Evolutionary conservation across 2,113 vertebrate species (phyloP).

Genomic region (Tor tambroides): DNA sequence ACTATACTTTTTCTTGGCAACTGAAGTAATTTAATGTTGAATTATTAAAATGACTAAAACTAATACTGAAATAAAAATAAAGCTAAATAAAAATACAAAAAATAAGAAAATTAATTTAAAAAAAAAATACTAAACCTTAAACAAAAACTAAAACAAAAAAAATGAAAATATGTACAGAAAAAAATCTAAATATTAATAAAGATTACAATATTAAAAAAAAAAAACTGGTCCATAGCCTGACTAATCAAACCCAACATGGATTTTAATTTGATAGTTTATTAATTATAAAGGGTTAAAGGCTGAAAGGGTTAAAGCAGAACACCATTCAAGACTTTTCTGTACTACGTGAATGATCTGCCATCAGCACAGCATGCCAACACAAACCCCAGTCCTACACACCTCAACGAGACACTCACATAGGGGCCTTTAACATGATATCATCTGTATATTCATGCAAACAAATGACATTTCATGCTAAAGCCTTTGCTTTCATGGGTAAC

Average conservation of each 20-base stretch:
- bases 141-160: not conserved
- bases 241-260: not conserved
- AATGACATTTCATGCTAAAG: slow-evolving; percentile 35
- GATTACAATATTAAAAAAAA: not conserved
- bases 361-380: not conserved
- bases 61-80: not conserved
- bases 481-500: slow-evolving; percentile 32
- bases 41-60: too few relatives aligned
- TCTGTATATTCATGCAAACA: slow-evolving; percentile 35
- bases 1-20: too few relatives aligned
- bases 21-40: too few relatives aligned
- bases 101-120: not conserved
- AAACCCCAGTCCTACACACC: not conserved
- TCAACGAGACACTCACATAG: not conserved
- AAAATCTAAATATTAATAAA: not conserved
- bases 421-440: slow-evolving; percentile 19
- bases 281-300: not conserved
- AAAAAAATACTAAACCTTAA: too few relatives aligned
- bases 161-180: not conserved
- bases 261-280: not conserved
- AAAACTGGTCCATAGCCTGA: not conserved
- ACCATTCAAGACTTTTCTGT: slow-evolving; percentile 12
- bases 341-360: not conserved
- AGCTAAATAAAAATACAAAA: not conserved
- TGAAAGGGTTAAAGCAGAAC: not conserved